A percentile compares a stretch with the other conserved stretches of the same genome.
These are phyloP conservation scores for Plecturocebus donacophilus DNA, from an alignment of 2,113 vertebrate genomes.

Conservation along the genomic window DNA sequence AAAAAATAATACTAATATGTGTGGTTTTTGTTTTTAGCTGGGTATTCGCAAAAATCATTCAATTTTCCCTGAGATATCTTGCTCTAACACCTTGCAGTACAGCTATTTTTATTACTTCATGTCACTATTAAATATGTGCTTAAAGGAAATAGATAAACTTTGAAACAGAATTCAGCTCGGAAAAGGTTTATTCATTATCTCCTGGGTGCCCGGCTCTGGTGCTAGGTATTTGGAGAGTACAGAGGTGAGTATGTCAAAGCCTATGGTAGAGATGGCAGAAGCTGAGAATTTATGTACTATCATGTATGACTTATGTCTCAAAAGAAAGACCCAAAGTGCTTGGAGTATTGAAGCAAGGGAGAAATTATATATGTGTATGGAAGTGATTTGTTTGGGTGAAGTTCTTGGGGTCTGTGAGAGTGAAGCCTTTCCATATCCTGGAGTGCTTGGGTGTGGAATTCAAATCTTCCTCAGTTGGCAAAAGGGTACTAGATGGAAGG, in stretches of 20 bases:
- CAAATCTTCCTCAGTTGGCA: constrained; percentile 39
- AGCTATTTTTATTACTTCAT: constrained; percentile 80
- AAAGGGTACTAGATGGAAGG: not conserved
- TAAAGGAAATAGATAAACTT: constrained; percentile 79
- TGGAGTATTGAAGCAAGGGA: not conserved
- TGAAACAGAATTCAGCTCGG: constrained; percentile 69
- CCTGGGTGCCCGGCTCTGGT: not conserved
- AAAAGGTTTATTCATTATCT: constrained; percentile 50
- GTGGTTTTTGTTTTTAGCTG: not conserved
- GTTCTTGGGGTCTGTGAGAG: not conserved
- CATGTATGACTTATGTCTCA: not conserved
- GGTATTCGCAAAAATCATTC: constrained; percentile 54
- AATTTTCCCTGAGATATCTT: constrained; percentile 27
- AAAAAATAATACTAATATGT: not conserved
- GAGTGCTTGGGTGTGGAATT: not conserved
- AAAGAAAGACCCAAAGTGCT: not conserved
- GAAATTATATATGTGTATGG: not conserved
- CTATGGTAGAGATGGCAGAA: not conserved
- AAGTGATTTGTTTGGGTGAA: not conserved
- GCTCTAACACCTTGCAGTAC: constrained; percentile 48
- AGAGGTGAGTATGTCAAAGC: constrained; percentile 2
- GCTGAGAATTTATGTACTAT: not conserved
- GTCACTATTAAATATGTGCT: constrained; percentile 72
- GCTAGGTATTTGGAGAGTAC: not conserved
- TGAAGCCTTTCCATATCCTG: not conserved